Conservation (phyloP, 2,797 vertebrate genomes). For the Scolopax rusticola region DNA sequence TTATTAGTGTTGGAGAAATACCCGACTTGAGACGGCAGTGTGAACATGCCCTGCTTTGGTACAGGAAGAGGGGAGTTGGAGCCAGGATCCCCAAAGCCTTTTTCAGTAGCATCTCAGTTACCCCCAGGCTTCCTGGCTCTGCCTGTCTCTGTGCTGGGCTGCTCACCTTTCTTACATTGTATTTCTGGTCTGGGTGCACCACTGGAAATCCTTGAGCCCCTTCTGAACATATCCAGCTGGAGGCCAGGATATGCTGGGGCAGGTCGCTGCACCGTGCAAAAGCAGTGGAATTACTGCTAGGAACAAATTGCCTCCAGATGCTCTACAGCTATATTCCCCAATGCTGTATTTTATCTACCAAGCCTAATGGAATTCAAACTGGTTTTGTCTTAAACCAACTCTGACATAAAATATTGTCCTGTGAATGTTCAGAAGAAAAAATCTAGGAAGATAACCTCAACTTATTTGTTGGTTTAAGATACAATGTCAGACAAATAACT, state of each 20-base stretch:
- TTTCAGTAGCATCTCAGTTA: background rate
- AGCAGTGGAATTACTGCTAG: background rate
- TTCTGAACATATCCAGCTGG: background rate
- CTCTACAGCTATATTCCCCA: background rate
- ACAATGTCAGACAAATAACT: background rate
- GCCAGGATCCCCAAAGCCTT: background rate
- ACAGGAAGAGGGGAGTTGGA: background rate
- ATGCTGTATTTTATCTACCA: background rate
- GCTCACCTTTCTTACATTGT: rapidly evolving
- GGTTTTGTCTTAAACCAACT: background rate
- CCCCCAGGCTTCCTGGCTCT: background rate
- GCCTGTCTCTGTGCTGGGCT: background rate
- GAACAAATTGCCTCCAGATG: background rate
- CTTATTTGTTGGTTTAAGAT: background rate
- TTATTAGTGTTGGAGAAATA: background rate
- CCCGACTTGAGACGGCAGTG: background rate
- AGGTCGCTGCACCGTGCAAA: background rate
- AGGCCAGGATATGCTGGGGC: background rate
- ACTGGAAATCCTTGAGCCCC: background rate
- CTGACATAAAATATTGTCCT: background rate
- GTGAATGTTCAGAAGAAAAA: background rate
- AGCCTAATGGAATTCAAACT: background rate
- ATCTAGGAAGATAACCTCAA: background rate
- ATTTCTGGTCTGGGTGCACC: background rate
- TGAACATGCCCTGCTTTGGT: background rate